Evolutionary conservation across 2,888 invertebrate species (phyloP), one percentile per base, ranked within the genome.

Genomic region (Xestoiulus laeticollis): DNA sequence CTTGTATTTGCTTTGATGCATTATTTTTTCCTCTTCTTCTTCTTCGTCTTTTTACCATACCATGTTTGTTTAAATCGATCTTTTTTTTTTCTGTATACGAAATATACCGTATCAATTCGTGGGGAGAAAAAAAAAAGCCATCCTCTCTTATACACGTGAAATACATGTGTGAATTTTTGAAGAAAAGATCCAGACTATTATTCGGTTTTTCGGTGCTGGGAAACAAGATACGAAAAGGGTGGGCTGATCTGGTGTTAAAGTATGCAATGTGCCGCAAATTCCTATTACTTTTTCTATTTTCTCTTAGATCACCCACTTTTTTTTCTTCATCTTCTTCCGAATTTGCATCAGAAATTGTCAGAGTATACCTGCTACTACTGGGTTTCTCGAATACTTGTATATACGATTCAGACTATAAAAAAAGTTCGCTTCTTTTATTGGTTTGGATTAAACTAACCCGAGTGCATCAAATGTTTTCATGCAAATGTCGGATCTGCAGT

Each of bases 1-100:
- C 59, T n/a, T 59, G 59, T 59, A 59, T 59, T 59, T 59, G 59
- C 59, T 59, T 59, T 59, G 59, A 59, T 59, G 59, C 59, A 59
- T 59, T 22, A 59, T 59, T 59, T 59, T 59, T 59, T 59, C 48
- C 10, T 59, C 53, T 59, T n/a, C 59, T 59, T n/a, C 59, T 6
- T 59, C 59, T 59, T 59, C 59, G 19, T n/a, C n/a, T n/a, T 59
- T n/a, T 59, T 59, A 8, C 8, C 0, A 4, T 53, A 53, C 12
- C 16, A 5, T 3, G 59, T n/a, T 19, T 59, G 59, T 8, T 59
- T 59, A 59, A 59, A 59, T 59, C 59, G 59, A 59, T 59, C 59
- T 59, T 59, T 59, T n/a, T 22, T n/a, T 59, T 6, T 22, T n/a
- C n/a, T 22, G 4, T 53, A 12, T 12, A 19, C 59, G 3, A 8